Conservation (phyloP, 2,888 invertebrate genomes). For the Agonopterix arenella region DNA sequence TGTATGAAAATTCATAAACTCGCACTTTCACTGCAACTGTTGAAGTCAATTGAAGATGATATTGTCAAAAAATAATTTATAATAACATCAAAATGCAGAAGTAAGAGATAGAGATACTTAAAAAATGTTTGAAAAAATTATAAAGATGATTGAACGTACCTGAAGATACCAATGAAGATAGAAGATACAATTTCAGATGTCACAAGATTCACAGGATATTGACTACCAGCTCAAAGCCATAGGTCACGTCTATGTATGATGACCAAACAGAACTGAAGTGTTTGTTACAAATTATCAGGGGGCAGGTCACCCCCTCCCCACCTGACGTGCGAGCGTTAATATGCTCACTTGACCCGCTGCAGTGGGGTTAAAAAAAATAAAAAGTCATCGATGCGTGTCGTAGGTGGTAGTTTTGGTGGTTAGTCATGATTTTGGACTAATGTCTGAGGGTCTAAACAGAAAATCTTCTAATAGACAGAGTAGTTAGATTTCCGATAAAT, state of each 20-base stretch:
- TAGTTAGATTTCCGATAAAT: no score
- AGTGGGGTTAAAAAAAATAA: constrained; percentile 43
- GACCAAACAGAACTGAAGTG: constrained; percentile 57
- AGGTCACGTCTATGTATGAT: constrained; percentile 61
- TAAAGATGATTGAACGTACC: not conserved
- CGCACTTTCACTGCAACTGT: no score
- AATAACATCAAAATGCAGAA: no score
- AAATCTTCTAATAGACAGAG: no score
- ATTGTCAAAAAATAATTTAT: no score
- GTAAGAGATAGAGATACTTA: no score
- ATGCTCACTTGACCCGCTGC: constrained; percentile 61
- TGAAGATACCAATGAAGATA: not conserved
- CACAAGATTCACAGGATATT: constrained; percentile 27
- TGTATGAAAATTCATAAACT: no score
- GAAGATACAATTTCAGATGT: not conserved
- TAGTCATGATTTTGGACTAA: no score
- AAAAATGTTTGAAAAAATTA: no score
- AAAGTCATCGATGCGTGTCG: constrained; percentile 61
- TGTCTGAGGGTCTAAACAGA: no score
- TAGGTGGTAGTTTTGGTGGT: not conserved
- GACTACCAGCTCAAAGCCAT: constrained; percentile 26
- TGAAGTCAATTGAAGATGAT: no score
- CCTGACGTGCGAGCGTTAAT: constrained; percentile 53
- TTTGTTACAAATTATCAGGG: constrained; percentile 59
- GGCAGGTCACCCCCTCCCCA: constrained; percentile 54